Percentiles rank a stretch among this genome's conserved stretches.
Evolutionary conservation across 2,797 vertebrate species (phyloP).

Genomic region (Ctenopoma multispine): DNA sequence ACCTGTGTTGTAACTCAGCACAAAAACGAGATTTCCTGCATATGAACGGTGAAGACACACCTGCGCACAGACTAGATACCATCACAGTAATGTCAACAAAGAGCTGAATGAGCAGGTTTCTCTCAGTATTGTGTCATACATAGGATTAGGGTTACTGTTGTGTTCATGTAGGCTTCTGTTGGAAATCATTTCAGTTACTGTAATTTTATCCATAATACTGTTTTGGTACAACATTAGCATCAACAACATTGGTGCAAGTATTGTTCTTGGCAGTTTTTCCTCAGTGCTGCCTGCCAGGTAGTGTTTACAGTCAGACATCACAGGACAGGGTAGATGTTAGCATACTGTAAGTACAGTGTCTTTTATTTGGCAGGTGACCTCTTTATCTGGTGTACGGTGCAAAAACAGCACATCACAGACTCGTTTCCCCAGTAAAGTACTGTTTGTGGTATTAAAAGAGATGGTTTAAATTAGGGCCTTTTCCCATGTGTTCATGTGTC

Average conservation of each 20-base stretch:
- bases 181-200: not conserved
- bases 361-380: conserved; percentile 9
- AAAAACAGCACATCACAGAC: not conserved
- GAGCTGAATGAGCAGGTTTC: not conserved
- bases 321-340: not conserved
- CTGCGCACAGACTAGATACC: not conserved
- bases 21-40: not conserved
- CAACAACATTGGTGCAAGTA: not conserved
- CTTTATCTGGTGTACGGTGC: not conserved
- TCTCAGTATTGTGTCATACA: not conserved
- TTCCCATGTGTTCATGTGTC: conserved; percentile 4
- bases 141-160: not conserved
- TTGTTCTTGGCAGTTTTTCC: not conserved
- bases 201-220: not conserved
- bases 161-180: not conserved
- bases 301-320: not conserved
- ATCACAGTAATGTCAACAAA: not conserved
- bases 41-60: not conserved
- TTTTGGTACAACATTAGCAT: no score
- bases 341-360: not conserved
- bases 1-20: not conserved
- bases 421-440: not conserved
- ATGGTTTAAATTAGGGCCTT: not conserved
- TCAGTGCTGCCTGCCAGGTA: not conserved
- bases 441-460: not conserved